Conservation (phyloP, 2,113 vertebrate species). For the Coryphaenoides rupestris region DNA sequence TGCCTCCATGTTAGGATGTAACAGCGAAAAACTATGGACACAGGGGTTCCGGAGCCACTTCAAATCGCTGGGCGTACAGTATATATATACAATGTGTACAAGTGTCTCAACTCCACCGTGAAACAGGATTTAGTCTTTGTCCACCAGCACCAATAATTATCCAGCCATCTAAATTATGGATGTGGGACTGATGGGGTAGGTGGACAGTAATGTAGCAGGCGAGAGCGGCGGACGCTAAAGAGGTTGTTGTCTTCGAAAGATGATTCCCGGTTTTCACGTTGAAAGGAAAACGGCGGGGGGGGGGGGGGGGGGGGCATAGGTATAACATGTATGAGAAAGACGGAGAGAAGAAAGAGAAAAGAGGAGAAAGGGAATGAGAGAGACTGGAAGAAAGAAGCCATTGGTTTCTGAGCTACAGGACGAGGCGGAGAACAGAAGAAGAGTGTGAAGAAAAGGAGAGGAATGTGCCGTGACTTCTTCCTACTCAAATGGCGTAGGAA, state of each 20-base stretch:
- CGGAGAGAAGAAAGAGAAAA: no score
- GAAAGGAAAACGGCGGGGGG: not conserved
- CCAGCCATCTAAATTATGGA: constrained; percentile 12
- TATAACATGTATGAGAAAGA: not conserved
- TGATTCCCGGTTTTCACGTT: constrained; percentile 59
- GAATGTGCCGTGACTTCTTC: not conserved
- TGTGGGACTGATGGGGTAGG: not conserved
- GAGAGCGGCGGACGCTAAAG: not conserved
- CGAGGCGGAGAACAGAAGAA: not conserved
- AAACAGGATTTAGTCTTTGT: constrained; percentile 48
- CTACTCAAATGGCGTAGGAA: constrained; percentile 6
- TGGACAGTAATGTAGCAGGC: constrained; percentile 10
- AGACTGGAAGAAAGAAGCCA: not conserved
- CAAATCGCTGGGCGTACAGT: constrained; percentile 41
- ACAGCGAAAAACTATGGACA: not conserved
- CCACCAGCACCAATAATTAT: constrained; percentile 10
- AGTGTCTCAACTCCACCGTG: constrained; percentile 33
- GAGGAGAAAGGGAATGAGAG: not conserved
- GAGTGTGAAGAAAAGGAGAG: no score
- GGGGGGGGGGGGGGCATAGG: no score
- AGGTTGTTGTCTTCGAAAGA: constrained; percentile 11
- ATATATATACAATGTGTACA: no score
- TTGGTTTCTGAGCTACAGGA: not conserved
- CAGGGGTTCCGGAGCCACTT: constrained; percentile 10
- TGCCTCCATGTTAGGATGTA: not conserved